These are phyloP conservation scores for Crotalus tigris DNA, from an alignment of 2,113 vertebrate species.

Conservation along the genomic window DNA sequence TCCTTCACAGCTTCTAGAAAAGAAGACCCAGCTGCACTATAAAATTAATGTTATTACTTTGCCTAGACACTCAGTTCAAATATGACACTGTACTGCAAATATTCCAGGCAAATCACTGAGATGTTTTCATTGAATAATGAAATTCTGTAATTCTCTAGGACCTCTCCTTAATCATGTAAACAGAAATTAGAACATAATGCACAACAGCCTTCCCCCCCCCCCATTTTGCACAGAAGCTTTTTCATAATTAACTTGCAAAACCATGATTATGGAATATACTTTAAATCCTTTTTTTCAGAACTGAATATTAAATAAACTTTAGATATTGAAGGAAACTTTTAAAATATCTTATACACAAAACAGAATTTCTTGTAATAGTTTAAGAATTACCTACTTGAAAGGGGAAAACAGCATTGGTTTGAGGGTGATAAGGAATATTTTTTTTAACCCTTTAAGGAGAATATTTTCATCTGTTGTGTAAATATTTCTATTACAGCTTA, in stretches of 20 bases:
- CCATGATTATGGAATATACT: not conserved
- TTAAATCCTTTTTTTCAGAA: not conserved
- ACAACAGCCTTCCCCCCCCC: too few relatives aligned
- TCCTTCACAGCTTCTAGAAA: slow-evolving; percentile 29
- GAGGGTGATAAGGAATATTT: not conserved
- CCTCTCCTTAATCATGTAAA: not conserved
- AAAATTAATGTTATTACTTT: not conserved
- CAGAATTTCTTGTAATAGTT: not conserved
- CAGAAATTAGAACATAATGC: not conserved
- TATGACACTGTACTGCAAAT: not conserved
- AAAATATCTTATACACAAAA: not conserved
- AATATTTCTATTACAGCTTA: not conserved
- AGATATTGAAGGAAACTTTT: not conserved
- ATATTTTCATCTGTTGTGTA: not conserved
- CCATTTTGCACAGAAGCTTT: not conserved
- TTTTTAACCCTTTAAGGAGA: not conserved
- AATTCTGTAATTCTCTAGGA: not conserved
- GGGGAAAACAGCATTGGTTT: not conserved
- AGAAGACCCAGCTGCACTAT: not conserved
- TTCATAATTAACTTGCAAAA: not conserved
- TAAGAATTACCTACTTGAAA: not conserved
- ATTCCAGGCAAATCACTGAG: not conserved
- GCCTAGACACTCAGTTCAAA: slow-evolving; percentile 22
- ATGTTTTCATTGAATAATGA: not conserved
- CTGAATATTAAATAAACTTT: not conserved